These are phyloP conservation scores for Oligia strigilis DNA, from an alignment of 2,888 invertebrate species.

Conservation along the genomic window DNA sequence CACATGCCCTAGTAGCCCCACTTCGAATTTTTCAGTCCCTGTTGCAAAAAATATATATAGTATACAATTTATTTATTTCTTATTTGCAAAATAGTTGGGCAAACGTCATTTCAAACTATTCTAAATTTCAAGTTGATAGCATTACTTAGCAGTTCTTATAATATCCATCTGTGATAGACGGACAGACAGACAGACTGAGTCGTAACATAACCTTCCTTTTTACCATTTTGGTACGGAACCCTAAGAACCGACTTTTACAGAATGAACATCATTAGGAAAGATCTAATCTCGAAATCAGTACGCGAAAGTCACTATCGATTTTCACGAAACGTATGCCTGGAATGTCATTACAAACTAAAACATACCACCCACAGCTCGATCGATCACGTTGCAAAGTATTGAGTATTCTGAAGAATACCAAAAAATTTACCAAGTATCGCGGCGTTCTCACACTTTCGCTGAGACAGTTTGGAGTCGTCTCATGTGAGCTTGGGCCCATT, in stretches of 20 bases:
- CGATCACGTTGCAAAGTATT: slow-evolving; percentile 72
- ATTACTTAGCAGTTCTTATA: too few species aligned
- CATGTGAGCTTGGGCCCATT: slow-evolving; percentile 64
- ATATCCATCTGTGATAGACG: too few species aligned
- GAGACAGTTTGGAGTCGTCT: slow-evolving; percentile 85
- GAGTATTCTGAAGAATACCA: slow-evolving; percentile 82
- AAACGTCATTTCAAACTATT: too few species aligned
- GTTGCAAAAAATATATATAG: too few species aligned
- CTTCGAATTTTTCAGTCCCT: too few species aligned
- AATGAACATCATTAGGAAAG: slow-evolving; percentile 58
- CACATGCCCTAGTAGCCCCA: too few species aligned
- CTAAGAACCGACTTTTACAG: slow-evolving; percentile 5
- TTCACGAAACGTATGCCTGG: slow-evolving; percentile 71
- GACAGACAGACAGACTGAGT: too few species aligned
- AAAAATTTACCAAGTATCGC: slow-evolving; percentile 84
- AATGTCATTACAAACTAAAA: slow-evolving; percentile 75
- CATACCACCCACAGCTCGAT: slow-evolving; percentile 82
- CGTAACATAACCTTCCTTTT: too few species aligned
- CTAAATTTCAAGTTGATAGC: too few species aligned
- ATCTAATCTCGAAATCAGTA: slow-evolving; percentile 56
- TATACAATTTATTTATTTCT: too few species aligned
- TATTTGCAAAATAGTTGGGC: too few species aligned
- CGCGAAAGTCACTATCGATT: slow-evolving; percentile 66
- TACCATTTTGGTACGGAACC: too few species aligned
- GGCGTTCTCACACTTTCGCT: slow-evolving; percentile 88